These are phyloP conservation scores for Bruchidius siliquastri DNA, from an alignment of 2,888 invertebrate species.

Conservation along the genomic window DNA sequence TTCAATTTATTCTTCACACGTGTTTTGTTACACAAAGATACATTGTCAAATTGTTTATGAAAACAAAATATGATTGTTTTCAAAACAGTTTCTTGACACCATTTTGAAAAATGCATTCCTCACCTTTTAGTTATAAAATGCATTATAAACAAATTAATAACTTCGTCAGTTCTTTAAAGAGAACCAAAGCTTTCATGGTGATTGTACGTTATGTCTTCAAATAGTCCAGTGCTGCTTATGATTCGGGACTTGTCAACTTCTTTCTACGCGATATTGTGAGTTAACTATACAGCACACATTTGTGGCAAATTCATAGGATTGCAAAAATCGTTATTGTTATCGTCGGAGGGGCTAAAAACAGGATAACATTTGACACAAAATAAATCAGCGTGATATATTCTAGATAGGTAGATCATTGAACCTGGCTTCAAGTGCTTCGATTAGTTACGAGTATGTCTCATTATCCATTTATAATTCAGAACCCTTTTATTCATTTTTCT, in stretches of 20 bases:
- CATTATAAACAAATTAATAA: not conserved
- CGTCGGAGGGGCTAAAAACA: not conserved
- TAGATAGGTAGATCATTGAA: not conserved
- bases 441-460: not conserved
- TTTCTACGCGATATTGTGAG: not conserved
- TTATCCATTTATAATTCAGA: too few species aligned
- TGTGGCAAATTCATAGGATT: not conserved
- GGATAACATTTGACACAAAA: not conserved
- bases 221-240: too few species aligned
- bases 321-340: not conserved
- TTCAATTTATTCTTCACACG: too few species aligned
- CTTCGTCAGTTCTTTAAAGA: not conserved
- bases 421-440: not conserved
- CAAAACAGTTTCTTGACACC: not conserved
- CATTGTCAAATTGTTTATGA: not conserved
- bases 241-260: too few species aligned
- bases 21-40: not conserved
- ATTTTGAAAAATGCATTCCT: not conserved
- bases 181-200: not conserved
- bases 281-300: not conserved
- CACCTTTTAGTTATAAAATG: not conserved
- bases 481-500: too few species aligned
- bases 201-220: too few species aligned
- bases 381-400: not conserved
- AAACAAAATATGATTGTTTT: not conserved